Evolutionary conservation across 1,140 invertebrate genomes (phyloP).

Genomic region (Polyergus mexicanus): DNA sequence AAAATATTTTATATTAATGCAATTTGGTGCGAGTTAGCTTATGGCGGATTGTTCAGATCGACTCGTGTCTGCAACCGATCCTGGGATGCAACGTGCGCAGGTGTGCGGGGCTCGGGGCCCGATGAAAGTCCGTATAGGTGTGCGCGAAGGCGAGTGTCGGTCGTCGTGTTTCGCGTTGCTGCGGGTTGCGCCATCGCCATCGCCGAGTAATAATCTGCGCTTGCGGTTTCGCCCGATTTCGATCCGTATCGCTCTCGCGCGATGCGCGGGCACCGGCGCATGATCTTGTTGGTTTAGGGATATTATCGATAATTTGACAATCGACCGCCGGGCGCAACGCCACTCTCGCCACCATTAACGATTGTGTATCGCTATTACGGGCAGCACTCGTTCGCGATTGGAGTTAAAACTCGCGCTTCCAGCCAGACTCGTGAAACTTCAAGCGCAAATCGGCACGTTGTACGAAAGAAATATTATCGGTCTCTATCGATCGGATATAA

Average conservation of each 20-base stretch:
- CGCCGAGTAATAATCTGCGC: slow-evolving; percentile 68
- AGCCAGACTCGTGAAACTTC: not conserved
- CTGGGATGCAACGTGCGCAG: slow-evolving; percentile 22
- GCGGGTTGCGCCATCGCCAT: slow-evolving; percentile 61
- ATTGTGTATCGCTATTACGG: slow-evolving; percentile 59
- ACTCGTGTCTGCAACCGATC: slow-evolving; percentile 14
- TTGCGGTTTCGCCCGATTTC: slow-evolving; percentile 75
- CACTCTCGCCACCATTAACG: slow-evolving; percentile 76
- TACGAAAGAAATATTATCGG: not conserved
- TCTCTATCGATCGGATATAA: not conserved
- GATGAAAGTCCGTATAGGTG: slow-evolving; percentile 63
- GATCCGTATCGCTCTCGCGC: slow-evolving; percentile 65
- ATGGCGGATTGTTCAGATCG: not conserved
- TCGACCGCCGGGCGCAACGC: slow-evolving; percentile 75
- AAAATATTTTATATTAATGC: not conserved
- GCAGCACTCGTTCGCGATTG: slow-evolving; percentile 9
- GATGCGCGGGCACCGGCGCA: slow-evolving; percentile 55
- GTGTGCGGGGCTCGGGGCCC: slow-evolving; percentile 29
- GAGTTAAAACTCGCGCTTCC: slow-evolving; percentile 32
- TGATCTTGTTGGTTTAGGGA: slow-evolving; percentile 83
- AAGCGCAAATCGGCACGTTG: slow-evolving; percentile 27
- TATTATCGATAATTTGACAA: slow-evolving; percentile 85
- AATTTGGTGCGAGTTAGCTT: not conserved
- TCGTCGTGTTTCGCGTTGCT: slow-evolving; percentile 51
- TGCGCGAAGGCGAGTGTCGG: slow-evolving; percentile 35